Percentiles rank a stretch among this genome's conserved stretches.
These are phyloP conservation scores for Gnatocerus cornutus DNA, from an alignment of 2,888 invertebrate genomes.

Conservation along the genomic window DNA sequence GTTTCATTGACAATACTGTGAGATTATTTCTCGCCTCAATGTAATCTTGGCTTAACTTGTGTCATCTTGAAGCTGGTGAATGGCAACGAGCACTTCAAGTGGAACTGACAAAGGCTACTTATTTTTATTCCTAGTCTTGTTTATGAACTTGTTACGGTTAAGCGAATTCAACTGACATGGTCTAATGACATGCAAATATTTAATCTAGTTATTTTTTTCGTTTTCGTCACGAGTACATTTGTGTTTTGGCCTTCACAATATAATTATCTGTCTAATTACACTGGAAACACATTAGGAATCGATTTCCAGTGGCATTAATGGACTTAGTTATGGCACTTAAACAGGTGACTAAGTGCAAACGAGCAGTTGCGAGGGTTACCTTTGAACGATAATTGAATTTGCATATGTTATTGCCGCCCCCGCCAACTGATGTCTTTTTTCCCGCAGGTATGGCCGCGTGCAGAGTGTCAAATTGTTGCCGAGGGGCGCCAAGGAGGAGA, in stretches of 20 bases:
- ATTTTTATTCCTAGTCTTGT: slow-evolving; percentile 12
- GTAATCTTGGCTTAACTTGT: too few species aligned
- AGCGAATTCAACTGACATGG: slow-evolving; percentile 7
- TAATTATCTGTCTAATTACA: slow-evolving; percentile 27
- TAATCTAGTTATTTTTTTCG: slow-evolving; percentile 13
- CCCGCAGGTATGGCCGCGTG: slow-evolving; percentile 95
- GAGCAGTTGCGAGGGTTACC: background rate
- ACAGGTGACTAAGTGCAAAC: slow-evolving; percentile 21
- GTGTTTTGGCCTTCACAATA: slow-evolving; percentile 21
- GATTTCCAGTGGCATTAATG: slow-evolving; percentile 20
- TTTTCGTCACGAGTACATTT: slow-evolving; percentile 11
- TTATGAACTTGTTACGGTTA: slow-evolving; percentile 5
- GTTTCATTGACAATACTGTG: background rate
- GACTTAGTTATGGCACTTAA: slow-evolving; percentile 13
- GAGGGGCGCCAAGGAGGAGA: slow-evolving; percentile 72
- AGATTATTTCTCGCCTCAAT: background rate
- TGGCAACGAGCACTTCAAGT: background rate
- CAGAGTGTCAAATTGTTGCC: slow-evolving; percentile 96
- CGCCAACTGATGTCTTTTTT: slow-evolving; percentile 48
- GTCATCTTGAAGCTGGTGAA: too few species aligned
- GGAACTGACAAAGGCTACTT: background rate
- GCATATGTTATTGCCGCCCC: too few species aligned
- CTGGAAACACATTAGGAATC: slow-evolving; percentile 30
- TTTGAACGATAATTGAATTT: too few species aligned
- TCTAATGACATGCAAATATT: slow-evolving; percentile 36